Conservation (phyloP, 2,113 vertebrate genomes). For the Urocynchramus pylzowi region DNA sequence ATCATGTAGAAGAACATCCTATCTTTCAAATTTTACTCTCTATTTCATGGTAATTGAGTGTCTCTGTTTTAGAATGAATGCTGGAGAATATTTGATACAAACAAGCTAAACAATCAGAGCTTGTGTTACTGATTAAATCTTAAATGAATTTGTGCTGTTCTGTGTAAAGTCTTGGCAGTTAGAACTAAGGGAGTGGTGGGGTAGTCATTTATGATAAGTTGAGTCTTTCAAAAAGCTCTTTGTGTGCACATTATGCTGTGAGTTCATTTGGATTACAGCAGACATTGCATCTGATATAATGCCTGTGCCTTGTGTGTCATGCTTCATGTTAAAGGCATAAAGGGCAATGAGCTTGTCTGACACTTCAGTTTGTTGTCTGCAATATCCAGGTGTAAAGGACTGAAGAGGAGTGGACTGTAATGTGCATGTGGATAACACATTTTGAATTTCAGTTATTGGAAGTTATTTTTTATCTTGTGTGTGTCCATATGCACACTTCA, state of each 20-base stretch:
- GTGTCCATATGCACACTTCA: neutral
- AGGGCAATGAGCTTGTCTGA: neutral
- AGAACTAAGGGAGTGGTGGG: neutral
- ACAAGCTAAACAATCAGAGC: neutral
- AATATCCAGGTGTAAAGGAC: neutral
- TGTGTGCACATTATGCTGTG: neutral
- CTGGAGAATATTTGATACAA: neutral
- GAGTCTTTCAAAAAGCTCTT: neutral
- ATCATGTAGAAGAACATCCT: neutral
- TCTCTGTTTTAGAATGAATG: neutral
- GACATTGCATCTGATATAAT: neutral
- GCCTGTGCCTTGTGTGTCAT: neutral
- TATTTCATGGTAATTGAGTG: neutral
- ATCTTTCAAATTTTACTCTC: neutral
- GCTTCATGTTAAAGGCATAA: neutral
- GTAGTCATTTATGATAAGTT: neutral
- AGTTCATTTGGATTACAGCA: neutral
- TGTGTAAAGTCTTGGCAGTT: neutral
- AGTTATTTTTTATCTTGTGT: neutral
- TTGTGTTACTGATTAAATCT: neutral
- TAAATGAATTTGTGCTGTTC: neutral
- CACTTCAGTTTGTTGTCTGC: neutral
- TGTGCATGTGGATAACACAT: neutral
- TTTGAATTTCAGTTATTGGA: neutral
- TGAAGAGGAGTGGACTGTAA: neutral